Percentiles rank a stretch among this genome's conserved stretches.
These are phyloP conservation scores for Scolanthus callimorphus DNA, from an alignment of 92 coral and sea anemone genomes.

Conservation along the genomic window DNA sequence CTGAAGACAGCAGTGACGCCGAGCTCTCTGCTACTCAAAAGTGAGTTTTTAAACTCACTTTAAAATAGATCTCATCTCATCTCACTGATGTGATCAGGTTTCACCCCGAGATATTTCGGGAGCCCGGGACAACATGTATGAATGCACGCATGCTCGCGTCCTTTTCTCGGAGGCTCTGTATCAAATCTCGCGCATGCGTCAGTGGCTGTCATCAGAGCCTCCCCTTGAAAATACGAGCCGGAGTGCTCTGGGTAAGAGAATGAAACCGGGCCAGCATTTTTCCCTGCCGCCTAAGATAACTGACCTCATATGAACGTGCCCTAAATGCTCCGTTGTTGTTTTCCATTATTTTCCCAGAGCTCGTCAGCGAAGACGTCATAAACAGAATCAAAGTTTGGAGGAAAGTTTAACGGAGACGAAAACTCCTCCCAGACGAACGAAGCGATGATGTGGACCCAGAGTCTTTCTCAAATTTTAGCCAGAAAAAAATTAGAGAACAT, in stretches of 20 bases:
- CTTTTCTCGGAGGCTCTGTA: too few relatives aligned
- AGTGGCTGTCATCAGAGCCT: background rate
- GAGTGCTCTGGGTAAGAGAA: too few relatives aligned
- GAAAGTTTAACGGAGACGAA: conserved; percentile 12
- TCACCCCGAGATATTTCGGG: background rate
- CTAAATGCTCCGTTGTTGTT: background rate
- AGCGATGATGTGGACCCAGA: too few relatives aligned
- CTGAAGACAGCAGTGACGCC: conserved; percentile 89
- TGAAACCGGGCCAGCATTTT: background rate
- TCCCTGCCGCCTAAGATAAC: background rate
- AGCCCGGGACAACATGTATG: too few relatives aligned
- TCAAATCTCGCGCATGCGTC: too few relatives aligned
- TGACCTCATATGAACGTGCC: background rate
- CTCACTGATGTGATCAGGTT: background rate
- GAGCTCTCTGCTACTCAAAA: conserved; percentile 52
- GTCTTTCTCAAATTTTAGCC: too few relatives aligned
- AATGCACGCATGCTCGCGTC: too few relatives aligned
- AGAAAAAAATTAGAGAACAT: too few relatives aligned
- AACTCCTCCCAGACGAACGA: conserved; percentile 18
- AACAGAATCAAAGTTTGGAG: conserved; percentile 28
- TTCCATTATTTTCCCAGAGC: conserved; percentile 34
- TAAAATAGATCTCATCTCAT: too few relatives aligned
- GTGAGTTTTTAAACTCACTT: conserved; percentile 28
- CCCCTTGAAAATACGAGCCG: background rate
- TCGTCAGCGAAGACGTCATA: conserved; percentile 61